Conservation (phyloP, 2,797 vertebrate species). For the Aythya fuligula region DNA sequence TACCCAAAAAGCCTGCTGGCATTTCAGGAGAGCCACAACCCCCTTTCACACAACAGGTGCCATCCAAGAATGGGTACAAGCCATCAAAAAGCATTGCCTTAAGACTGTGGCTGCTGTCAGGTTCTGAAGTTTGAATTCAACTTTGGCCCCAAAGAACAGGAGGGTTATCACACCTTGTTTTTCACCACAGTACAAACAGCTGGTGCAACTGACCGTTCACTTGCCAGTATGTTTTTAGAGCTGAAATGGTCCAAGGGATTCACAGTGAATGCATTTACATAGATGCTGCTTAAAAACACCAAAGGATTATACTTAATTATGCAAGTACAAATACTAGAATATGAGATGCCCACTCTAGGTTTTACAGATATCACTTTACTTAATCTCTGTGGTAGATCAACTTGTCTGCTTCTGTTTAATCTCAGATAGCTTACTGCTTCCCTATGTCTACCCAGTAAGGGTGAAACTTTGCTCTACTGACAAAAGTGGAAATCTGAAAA, state of each 20-base stretch:
- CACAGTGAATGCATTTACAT: not conserved
- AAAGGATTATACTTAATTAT: not conserved
- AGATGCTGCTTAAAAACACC: not conserved
- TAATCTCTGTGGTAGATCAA: not conserved
- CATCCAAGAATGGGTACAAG: not conserved
- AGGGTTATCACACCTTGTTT: not conserved
- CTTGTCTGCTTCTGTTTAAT: conserved; percentile 9
- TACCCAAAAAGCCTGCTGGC: not conserved
- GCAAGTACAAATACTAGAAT: not conserved
- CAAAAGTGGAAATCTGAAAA: not conserved
- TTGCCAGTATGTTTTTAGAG: not conserved
- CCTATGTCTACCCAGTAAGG: not conserved
- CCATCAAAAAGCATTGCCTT: not conserved
- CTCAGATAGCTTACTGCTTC: conserved; percentile 6
- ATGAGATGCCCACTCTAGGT: not conserved
- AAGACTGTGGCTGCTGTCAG: not conserved
- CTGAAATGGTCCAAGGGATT: not conserved
- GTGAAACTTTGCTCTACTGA: not conserved
- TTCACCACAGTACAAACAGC: not conserved
- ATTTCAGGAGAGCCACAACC: not conserved
- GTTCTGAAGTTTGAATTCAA: not conserved
- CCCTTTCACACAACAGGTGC: not conserved
- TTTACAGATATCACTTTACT: not conserved
- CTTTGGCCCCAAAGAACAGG: not conserved
- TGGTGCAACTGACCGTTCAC: not conserved